Evolutionary conservation across 1,140 invertebrate species (phyloP), one percentile per base, ranked within the genome.

Genomic region (Meloidogyne floridensis): DNA sequence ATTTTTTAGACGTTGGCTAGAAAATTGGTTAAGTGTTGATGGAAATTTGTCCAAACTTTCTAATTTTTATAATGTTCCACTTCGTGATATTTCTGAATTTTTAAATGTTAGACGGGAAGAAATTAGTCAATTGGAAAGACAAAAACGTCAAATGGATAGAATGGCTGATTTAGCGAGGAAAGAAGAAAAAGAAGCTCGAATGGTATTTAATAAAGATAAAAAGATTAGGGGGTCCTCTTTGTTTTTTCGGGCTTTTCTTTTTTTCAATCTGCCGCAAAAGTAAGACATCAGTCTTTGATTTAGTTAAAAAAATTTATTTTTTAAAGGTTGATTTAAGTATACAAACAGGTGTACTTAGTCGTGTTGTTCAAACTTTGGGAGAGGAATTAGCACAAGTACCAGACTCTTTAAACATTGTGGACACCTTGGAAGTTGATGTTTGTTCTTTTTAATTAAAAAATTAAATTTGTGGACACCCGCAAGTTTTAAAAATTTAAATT

Each of bases 71-170:
- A 54, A 78, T 47, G 15, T 78, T 13, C 59, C 77, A 47, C 47
- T 78, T 65, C 53, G 77, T 18, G 65, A 65, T 47, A 78, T 78
- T 71, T 71, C 77, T 47, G 77, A 78, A 51, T 78, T 78, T 71
- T 70, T 71, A 51, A 42, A 71, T 15, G 77, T 59, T 18, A 18
- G 59, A 65, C 53, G 77, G 2, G 53, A 51, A 10, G 77, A 32
- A 78, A 53, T 78, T 9, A 65, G 65, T 71, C 65, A 78, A 43
- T 70, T 78, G 59, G 77, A 78, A 71, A 43, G 18, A 18, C 77
- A 78, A 72, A 78, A 78, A 15, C 77, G 43, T 11, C 77, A 78
- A 43, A 18, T 78, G n/a, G 77, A 78, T 71, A 18, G 18, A 78
- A 32, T 78, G 77, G 77, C 77, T 18, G 18, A 78, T 20, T 78